A percentile compares a stretch with the other conserved stretches of the same genome.
Conservation (phyloP, 2,113 vertebrate species). For the Rana temporaria region DNA sequence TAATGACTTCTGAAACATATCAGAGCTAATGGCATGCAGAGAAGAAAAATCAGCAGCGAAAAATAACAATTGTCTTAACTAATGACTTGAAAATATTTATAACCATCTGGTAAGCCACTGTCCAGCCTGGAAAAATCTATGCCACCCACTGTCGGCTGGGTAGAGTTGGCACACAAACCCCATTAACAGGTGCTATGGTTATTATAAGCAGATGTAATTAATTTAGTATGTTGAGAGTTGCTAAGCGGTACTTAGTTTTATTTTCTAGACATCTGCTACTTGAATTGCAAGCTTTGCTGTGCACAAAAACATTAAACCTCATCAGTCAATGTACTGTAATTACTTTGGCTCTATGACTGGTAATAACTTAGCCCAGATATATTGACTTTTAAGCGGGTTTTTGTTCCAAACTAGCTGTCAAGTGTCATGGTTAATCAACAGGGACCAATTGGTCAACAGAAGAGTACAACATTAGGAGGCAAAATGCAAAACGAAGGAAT, state of each 20-base stretch:
- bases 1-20: conserved; percentile 8
- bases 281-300: conserved; percentile 37
- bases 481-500: too few species aligned
- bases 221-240: conserved; percentile 36
- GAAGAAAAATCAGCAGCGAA: conserved; percentile 17
- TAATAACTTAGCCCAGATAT: neutral
- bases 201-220: conserved; percentile 56
- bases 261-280: conserved; percentile 34
- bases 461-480: too few species aligned
- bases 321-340: conserved; percentile 23
- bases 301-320: conserved; percentile 17
- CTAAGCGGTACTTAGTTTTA: conserved; percentile 25
- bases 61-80: conserved; percentile 51
- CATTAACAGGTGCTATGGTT: conserved; percentile 52
- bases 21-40: conserved; percentile 10
- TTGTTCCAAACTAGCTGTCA: too few species aligned
- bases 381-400: too few species aligned
- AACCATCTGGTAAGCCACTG: conserved; percentile 49
- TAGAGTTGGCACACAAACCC: conserved; percentile 36
- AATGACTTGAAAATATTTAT: conserved; percentile 49
- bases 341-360: neutral
- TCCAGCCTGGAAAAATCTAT: conserved; percentile 42
- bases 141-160: conserved; percentile 50
- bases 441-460: too few species aligned
- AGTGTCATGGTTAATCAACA: too few species aligned